These are phyloP conservation scores for Valencia hispanica DNA, from an alignment of 2,797 vertebrate species.

Conservation along the genomic window DNA sequence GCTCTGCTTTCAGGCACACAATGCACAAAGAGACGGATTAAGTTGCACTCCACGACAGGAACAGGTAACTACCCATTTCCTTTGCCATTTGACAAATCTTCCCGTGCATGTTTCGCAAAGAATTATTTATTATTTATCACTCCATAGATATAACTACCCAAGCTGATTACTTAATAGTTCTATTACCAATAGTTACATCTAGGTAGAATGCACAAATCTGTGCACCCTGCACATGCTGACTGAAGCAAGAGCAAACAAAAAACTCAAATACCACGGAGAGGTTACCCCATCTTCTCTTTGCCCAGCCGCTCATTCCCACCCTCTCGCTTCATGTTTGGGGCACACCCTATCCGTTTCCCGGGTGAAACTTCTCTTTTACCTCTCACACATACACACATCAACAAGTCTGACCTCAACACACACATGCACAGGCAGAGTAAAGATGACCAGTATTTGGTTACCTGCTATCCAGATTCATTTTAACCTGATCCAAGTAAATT, in stretches of 20 bases:
- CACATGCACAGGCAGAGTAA: conserved; percentile 6
- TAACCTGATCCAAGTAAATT: conserved; percentile 77
- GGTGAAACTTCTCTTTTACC: conserved; percentile 56
- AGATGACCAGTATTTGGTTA: conserved; percentile 63
- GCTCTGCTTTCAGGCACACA: conserved; percentile 38
- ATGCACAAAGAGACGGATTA: conserved; percentile 41
- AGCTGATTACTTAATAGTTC: conserved; percentile 58
- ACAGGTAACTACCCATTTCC: conserved; percentile 49
- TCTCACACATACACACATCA: conserved; percentile 20
- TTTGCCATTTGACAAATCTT: conserved; percentile 38
- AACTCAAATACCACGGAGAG: conserved; percentile 67
- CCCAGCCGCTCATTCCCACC: conserved; percentile 67
- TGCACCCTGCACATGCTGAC: conserved; percentile 23
- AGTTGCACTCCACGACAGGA: conserved; percentile 39
- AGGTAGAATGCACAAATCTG: conserved; percentile 21
- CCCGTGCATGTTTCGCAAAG: conserved; percentile 44
- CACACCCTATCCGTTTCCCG: conserved; percentile 70
- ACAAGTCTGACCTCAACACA: conserved; percentile 6
- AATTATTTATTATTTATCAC: conserved; percentile 55
- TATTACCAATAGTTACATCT: conserved; percentile 9
- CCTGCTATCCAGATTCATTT: conserved; percentile 74
- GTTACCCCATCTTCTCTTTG: conserved; percentile 73
- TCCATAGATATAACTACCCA: conserved; percentile 54
- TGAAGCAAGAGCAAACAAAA: conserved; percentile 48
- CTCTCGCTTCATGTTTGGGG: conserved; percentile 68